These are phyloP conservation scores for Phyllopteryx taeniolatus DNA, from an alignment of 2,113 vertebrate species.

Conservation along the genomic window DNA sequence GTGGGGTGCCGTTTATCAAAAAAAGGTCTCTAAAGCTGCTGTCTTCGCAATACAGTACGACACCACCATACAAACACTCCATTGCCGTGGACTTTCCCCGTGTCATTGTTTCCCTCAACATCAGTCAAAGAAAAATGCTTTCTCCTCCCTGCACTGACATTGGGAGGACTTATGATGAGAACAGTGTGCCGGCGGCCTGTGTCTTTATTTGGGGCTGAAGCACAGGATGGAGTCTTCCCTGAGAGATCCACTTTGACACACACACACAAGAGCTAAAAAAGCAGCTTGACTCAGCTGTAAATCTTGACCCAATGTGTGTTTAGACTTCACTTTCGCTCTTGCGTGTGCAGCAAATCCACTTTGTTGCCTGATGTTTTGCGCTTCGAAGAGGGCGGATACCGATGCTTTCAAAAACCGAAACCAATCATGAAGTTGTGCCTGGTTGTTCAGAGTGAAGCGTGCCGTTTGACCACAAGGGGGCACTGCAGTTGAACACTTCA, in stretches of 20 bases:
- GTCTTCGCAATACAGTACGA: constrained; percentile 42
- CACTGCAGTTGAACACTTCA: background rate
- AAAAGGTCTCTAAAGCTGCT: constrained; percentile 30
- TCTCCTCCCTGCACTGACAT: constrained; percentile 56
- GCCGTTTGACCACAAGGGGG: background rate
- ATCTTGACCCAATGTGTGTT: constrained; percentile 49
- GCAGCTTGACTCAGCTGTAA: constrained; percentile 62
- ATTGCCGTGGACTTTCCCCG: constrained; percentile 52
- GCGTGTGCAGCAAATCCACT: background rate
- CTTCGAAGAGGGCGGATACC: background rate
- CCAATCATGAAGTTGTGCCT: background rate
- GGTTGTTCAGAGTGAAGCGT: background rate
- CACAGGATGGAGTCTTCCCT: constrained; percentile 41
- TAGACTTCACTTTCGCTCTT: constrained; percentile 27
- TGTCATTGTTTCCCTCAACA: constrained; percentile 70
- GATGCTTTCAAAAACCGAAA: background rate
- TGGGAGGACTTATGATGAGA: constrained; percentile 58
- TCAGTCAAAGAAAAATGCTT: constrained; percentile 44
- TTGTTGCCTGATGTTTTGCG: background rate
- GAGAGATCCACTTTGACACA: constrained; percentile 31
- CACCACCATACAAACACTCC: constrained; percentile 61
- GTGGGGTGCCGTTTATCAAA: constrained; percentile 8
- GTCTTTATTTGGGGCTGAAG: constrained; percentile 74
- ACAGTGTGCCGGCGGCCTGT: constrained; percentile 59
- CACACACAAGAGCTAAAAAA: constrained; percentile 50